A percentile compares a stretch with the other conserved stretches of the same genome.
These are phyloP conservation scores for Perdita meconis DNA, from an alignment of 2,888 invertebrate species.

Conservation along the genomic window DNA sequence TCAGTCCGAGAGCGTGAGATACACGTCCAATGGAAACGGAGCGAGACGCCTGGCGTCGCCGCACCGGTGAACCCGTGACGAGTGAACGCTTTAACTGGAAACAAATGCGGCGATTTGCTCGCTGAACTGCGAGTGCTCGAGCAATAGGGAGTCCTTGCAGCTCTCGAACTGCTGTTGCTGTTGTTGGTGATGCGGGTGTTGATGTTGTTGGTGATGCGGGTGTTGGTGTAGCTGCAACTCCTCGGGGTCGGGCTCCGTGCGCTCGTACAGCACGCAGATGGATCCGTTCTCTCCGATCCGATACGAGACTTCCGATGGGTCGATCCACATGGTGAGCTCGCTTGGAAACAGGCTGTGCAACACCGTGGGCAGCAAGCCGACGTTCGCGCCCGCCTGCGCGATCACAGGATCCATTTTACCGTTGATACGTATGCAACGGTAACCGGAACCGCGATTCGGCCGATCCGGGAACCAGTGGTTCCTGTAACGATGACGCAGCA, in stretches of 20 bases:
- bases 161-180: conserved; percentile 82
- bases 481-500: conserved; percentile 85
- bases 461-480: conserved; percentile 91
- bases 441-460: conserved; percentile 89
- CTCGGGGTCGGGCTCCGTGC: conserved; percentile 77
- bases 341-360: conserved; percentile 87
- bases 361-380: conserved; percentile 87
- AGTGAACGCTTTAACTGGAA: conserved; percentile 79
- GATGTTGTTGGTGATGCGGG: conserved; percentile 55
- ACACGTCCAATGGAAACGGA: conserved; percentile 52
- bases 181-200: conserved; percentile 60
- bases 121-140: conserved; percentile 82
- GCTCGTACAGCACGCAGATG: conserved; percentile 86
- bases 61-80: conserved; percentile 33
- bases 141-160: conserved; percentile 82
- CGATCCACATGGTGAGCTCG: conserved; percentile 92
- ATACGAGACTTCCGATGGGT: conserved; percentile 90
- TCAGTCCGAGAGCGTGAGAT: conserved; percentile 63
- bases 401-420: conserved; percentile 89
- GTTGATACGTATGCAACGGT: conserved; percentile 89
- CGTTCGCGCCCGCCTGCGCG: conserved; percentile 87
- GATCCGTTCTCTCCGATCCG: conserved; percentile 88
- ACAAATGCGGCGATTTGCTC: conserved; percentile 83
- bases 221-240: conserved; percentile 64
- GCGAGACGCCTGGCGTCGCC: conserved; percentile 52